These are phyloP conservation scores for Thereuonema tuberculata DNA, from an alignment of 1,140 invertebrate species.

Conservation along the genomic window DNA sequence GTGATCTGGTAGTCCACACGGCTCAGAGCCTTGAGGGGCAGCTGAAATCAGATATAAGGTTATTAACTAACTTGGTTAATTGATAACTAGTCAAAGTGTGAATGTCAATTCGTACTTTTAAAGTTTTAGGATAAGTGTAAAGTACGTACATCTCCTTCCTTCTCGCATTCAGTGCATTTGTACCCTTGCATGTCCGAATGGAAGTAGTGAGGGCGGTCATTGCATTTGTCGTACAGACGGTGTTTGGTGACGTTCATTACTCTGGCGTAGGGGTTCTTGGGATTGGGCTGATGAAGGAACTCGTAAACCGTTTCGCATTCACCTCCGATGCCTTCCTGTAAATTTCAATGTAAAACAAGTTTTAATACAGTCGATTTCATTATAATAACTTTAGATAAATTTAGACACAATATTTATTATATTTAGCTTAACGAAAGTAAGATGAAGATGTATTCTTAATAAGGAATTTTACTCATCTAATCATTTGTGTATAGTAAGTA, in stretches of 20 bases:
- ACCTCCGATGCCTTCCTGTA: conserved; percentile 13
- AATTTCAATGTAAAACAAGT: no score
- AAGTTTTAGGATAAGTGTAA: not conserved
- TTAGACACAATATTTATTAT: no score
- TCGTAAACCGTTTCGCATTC: conserved; percentile 17
- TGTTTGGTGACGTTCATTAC: conserved; percentile 23
- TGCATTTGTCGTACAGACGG: conserved; percentile 22
- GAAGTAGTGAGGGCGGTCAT: conserved; percentile 1
- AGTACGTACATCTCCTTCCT: conserved; percentile 11
- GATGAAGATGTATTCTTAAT: no score
- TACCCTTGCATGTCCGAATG: conserved; percentile 13
- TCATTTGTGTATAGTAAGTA: no score
- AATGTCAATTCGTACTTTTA: not conserved
- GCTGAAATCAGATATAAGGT: conserved; percentile 10
- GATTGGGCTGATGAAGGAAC: conserved; percentile 11
- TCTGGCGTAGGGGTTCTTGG: conserved; percentile 9
- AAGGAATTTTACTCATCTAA: no score
- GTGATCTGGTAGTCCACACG: conserved; percentile 16
- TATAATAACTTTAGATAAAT: no score
- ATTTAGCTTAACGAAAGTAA: no score
- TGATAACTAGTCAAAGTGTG: not conserved
- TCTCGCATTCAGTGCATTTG: conserved; percentile 10
- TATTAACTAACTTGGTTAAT: not conserved
- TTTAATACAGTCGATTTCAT: no score
- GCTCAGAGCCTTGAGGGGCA: conserved; percentile 11